phyloP scores from a whole-genome alignment of 2,888 invertebrate species.

The Lingula anatina region DNA sequence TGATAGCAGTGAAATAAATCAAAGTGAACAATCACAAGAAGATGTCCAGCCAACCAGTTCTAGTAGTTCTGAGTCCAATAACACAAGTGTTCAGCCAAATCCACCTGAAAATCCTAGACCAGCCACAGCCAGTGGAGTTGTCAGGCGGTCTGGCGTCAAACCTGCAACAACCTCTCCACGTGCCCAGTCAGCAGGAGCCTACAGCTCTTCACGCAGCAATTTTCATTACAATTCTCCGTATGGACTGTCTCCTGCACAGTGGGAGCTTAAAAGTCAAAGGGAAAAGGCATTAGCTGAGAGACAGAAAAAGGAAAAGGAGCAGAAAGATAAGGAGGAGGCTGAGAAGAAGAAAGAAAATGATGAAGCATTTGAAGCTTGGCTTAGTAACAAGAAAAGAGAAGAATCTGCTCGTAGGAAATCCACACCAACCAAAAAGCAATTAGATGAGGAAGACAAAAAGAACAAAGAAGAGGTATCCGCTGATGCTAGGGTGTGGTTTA shows the following conservation, averaged over 20 bases:
- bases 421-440: slow-evolving; percentile 13
- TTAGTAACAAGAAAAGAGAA: slow-evolving; percentile 23
- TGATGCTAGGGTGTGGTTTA: too few relatives aligned
- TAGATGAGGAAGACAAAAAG: slow-evolving; percentile 18
- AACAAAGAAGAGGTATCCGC: slow-evolving; percentile 15
- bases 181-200: slow-evolving; percentile 26
- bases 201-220: slow-evolving; percentile 14
- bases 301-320: slow-evolving; percentile 20
- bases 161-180: slow-evolving; percentile 18
- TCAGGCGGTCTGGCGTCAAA: slow-evolving; percentile 13
- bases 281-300: slow-evolving; percentile 9
- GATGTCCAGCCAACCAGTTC: neutral
- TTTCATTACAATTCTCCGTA: slow-evolving; percentile 42
- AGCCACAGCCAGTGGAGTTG: slow-evolving; percentile 18
- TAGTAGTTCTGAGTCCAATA: neutral
- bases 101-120: slow-evolving; percentile 33
- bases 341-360: slow-evolving; percentile 23
- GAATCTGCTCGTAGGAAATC: slow-evolving; percentile 3
- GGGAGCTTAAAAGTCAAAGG: slow-evolving; percentile 6
- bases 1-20: slow-evolving; percentile 7
- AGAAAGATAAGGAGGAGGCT: slow-evolving; percentile 27
- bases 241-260: slow-evolving; percentile 29
- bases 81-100: slow-evolving; percentile 11
- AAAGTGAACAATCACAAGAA: slow-evolving; percentile 9
- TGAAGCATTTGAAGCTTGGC: slow-evolving; percentile 34